Evolutionary conservation across 2,113 vertebrate genomes (phyloP).

Genomic region (Acanthochromis polyacanthus): DNA sequence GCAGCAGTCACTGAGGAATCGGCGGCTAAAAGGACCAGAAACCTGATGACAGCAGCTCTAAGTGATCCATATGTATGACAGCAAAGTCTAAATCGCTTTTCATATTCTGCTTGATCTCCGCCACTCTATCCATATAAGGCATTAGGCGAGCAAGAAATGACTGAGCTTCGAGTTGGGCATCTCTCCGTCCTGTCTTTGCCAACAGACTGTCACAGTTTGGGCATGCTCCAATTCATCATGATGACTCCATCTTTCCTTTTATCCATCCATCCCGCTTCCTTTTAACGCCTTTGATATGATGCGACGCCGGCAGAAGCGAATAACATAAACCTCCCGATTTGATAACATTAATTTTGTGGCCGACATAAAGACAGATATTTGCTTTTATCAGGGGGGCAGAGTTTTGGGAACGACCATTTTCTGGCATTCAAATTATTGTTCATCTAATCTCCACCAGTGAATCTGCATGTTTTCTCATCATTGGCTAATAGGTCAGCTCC

Average conservation of each 20-base stretch:
- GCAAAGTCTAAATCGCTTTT: slow-evolving; percentile 31
- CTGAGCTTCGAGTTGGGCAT: slow-evolving; percentile 37
- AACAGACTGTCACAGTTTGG: slow-evolving; percentile 65
- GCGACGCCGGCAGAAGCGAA: slow-evolving; percentile 13
- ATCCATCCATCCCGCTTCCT: slow-evolving; percentile 37
- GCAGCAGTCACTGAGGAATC: slow-evolving; percentile 23
- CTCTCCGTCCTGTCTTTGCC: slow-evolving; percentile 55
- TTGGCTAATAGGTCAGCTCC: slow-evolving; percentile 40
- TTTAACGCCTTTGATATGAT: slow-evolving; percentile 38
- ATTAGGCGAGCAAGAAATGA: slow-evolving; percentile 48
- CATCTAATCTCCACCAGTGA: not conserved
- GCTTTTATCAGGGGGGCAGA: not conserved
- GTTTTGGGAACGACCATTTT: slow-evolving; percentile 1
- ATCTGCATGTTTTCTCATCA: slow-evolving; percentile 49
- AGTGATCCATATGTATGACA: slow-evolving; percentile 50
- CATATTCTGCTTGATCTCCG: slow-evolving; percentile 42
- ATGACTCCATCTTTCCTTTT: slow-evolving; percentile 58
- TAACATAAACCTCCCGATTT: not conserved
- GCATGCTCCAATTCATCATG: slow-evolving; percentile 55
- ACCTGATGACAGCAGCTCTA: slow-evolving; percentile 30
- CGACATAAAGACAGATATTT: not conserved
- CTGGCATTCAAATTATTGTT: slow-evolving; percentile 14
- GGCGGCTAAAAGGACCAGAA: slow-evolving; percentile 7
- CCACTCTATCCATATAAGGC: slow-evolving; percentile 37
- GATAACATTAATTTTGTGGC: not conserved